These are phyloP conservation scores for Odontocolon sp. DNA, from an alignment of 2,888 invertebrate genomes.

Conservation along the genomic window DNA sequence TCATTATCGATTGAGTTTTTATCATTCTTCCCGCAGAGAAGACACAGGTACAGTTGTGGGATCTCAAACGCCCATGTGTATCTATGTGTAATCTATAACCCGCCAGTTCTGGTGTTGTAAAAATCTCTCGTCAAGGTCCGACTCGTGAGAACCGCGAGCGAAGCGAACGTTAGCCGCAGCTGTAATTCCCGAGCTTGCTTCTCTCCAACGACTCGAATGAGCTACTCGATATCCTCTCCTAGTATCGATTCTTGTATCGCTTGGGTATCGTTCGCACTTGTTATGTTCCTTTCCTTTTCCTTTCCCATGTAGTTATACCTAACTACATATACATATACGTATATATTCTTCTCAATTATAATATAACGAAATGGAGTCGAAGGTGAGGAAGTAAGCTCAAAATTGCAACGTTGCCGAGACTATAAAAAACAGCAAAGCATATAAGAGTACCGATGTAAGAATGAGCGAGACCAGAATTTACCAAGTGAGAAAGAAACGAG, in stretches of 20 bases:
- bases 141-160: conserved; percentile 51
- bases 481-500: not conserved
- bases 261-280: conserved; percentile 39
- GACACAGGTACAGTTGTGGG: not conserved
- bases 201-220: conserved; percentile 16
- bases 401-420: not conserved
- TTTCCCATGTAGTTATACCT: conserved; percentile 37
- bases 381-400: not conserved
- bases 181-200: conserved; percentile 38
- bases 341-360: too few relatives aligned
- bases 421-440: too few relatives aligned
- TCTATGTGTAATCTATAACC: too few relatives aligned
- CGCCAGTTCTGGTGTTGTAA: too few relatives aligned
- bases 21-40: not conserved
- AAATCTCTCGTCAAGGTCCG: conserved; percentile 42
- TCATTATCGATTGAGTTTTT: conserved; percentile 27
- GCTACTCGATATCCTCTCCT: conserved; percentile 55
- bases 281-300: conserved; percentile 38
- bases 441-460: too few relatives aligned
- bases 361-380: too few relatives aligned
- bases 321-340: not conserved
- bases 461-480: not conserved
- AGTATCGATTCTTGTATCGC: conserved; percentile 57
- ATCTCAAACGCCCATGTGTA: not conserved
- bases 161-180: conserved; percentile 43